phyloP scores from a whole-genome alignment of 2,888 invertebrate species.

The Listrodromus nycthemerus region DNA sequence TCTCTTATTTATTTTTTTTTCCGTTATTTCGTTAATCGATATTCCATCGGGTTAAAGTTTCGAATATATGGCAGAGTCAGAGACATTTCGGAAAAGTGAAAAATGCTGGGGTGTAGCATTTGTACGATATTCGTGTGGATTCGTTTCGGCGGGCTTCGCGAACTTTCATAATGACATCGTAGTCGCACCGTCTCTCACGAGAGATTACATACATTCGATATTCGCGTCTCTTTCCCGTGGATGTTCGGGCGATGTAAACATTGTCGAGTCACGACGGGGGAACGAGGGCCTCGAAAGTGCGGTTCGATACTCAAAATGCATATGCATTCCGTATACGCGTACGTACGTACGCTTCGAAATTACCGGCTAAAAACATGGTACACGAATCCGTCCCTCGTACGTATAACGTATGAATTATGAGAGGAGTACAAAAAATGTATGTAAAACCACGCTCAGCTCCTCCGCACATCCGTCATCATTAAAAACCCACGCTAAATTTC shows the following conservation, averaged over 20 bases:
- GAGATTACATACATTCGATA: constrained; percentile 64
- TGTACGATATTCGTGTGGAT: too few relatives aligned
- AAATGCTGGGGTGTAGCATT: too few relatives aligned
- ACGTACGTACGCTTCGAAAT: too few relatives aligned
- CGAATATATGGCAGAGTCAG: too few relatives aligned
- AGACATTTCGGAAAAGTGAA: too few relatives aligned
- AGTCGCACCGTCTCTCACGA: constrained; percentile 32
- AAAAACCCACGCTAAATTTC: constrained; percentile 55
- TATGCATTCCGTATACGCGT: background rate
- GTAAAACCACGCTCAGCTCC: too few relatives aligned
- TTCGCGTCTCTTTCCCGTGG: constrained; percentile 64
- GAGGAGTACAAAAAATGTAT: constrained; percentile 11
- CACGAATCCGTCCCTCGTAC: background rate
- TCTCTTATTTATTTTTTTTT: background rate
- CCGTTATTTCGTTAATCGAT: too few relatives aligned
- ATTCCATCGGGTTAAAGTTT: too few relatives aligned
- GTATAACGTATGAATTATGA: constrained; percentile 24
- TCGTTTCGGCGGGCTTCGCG: constrained; percentile 43
- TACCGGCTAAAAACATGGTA: too few relatives aligned
- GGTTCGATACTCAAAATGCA: constrained; percentile 27
- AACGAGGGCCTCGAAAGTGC: constrained; percentile 20
- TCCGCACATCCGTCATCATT: constrained; percentile 28
- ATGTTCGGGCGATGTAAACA: constrained; percentile 60
- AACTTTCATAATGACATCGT: constrained; percentile 52
- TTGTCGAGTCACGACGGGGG: constrained; percentile 56